These are phyloP conservation scores for Semicossyphus pulcher DNA, from an alignment of 2,113 vertebrate species.

Conservation along the genomic window DNA sequence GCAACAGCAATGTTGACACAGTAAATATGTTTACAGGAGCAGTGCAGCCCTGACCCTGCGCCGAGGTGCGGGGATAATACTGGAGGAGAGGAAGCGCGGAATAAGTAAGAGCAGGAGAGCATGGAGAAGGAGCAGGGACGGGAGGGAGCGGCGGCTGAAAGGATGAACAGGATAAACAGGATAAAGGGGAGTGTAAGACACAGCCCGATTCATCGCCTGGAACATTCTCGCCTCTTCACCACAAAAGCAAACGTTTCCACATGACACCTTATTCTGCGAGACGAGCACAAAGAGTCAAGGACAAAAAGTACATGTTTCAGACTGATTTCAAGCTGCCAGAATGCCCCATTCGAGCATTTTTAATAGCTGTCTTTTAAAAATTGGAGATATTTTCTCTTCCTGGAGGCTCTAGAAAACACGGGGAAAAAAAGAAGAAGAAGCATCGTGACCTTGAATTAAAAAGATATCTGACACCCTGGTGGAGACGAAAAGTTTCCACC, in stretches of 20 bases:
- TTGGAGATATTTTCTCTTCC: slow-evolving; percentile 40
- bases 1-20: slow-evolving; percentile 80
- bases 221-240: slow-evolving; percentile 39
- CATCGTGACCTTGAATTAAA: slow-evolving; percentile 73
- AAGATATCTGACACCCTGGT: slow-evolving; percentile 38
- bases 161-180: slow-evolving; percentile 60
- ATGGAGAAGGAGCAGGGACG: slow-evolving; percentile 30
- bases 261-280: slow-evolving; percentile 47
- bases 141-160: slow-evolving; percentile 33
- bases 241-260: slow-evolving; percentile 53
- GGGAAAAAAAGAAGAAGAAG: slow-evolving; percentile 1
- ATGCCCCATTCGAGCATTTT: slow-evolving; percentile 16
- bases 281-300: slow-evolving; percentile 47
- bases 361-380: slow-evolving; percentile 48
- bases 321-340: slow-evolving; percentile 39
- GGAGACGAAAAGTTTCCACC: slow-evolving; percentile 37
- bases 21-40: slow-evolving; percentile 77
- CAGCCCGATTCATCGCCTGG: slow-evolving; percentile 38
- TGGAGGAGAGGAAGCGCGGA: slow-evolving; percentile 36
- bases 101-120: slow-evolving; percentile 46
- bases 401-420: slow-evolving; percentile 29
- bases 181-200: slow-evolving; percentile 61
- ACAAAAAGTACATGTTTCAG: slow-evolving; percentile 37
- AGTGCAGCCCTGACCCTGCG: slow-evolving; percentile 60
- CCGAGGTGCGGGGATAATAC: slow-evolving; percentile 56